Evolutionary conservation across 92 coral and sea anemone genomes (phyloP).

Genomic region (Phymanthus crucifer): DNA sequence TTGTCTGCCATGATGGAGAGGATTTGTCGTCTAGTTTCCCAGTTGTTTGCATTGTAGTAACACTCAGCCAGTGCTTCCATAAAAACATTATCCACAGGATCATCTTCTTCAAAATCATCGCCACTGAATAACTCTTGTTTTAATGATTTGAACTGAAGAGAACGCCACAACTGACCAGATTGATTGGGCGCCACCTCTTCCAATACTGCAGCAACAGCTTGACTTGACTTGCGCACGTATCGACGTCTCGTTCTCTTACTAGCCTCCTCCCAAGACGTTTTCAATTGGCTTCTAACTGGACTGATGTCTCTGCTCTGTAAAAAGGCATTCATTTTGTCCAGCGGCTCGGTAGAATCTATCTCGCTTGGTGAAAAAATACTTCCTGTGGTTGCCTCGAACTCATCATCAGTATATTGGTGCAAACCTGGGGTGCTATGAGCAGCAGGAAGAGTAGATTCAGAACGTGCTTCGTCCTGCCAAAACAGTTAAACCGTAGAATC

Average conservation of each 20-base stretch:
- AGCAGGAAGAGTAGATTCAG: neutral
- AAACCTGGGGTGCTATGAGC: neutral
- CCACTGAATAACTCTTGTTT: slow-evolving; percentile 5
- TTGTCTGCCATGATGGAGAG: too few species aligned
- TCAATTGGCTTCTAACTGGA: slow-evolving; percentile 52
- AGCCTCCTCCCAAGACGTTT: slow-evolving; percentile 57
- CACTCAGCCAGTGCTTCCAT: slow-evolving; percentile 48
- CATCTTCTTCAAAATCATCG: slow-evolving; percentile 20
- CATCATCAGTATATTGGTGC: neutral
- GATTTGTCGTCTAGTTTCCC: slow-evolving; percentile 50
- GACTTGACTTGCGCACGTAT: slow-evolving; percentile 57
- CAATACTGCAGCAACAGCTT: slow-evolving; percentile 56
- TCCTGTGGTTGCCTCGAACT: slow-evolving; percentile 9
- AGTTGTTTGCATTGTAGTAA: slow-evolving; percentile 38
- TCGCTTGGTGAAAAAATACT: slow-evolving; percentile 21
- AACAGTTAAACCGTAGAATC: neutral
- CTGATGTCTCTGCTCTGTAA: slow-evolving; percentile 57
- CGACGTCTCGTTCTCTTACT: slow-evolving; percentile 52
- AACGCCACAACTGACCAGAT: slow-evolving; percentile 47
- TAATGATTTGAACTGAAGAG: slow-evolving; percentile 36
- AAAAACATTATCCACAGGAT: slow-evolving; percentile 37
- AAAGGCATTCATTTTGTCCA: slow-evolving; percentile 48
- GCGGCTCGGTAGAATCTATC: slow-evolving; percentile 27
- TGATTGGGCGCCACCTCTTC: slow-evolving; percentile 61
- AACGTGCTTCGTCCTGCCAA: neutral